Evolutionary conservation across 2,113 vertebrate species (phyloP), one percentile per base, ranked within the genome.

Genomic region (Deroptyus accipitrinus): DNA sequence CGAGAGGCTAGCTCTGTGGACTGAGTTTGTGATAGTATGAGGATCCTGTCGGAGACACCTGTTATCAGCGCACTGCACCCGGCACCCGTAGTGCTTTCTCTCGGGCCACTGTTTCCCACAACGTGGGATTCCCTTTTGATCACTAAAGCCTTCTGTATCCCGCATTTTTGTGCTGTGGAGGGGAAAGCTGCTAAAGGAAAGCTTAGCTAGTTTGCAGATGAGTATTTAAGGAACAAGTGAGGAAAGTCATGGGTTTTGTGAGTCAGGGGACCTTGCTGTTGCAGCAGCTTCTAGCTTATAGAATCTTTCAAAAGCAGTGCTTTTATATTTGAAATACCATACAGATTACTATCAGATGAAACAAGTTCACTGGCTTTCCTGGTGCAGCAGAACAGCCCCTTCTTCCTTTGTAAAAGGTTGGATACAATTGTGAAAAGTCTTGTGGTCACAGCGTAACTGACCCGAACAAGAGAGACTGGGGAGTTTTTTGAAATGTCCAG

Each of bases 11-110:
- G 3, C 39, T 37, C 15, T 31, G 17, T 5, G 61, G 54, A 1
- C n/a, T 15, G 12, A 85, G 30, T 69, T n/a, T 35, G 37, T 18
- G 61, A 10, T 24, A 30, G 33, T 13, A 1, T 31, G 30, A 2
- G 48, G 69, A 39, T 86, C 6, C 52, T 70, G 52, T 35, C 3
- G 18, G 68, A 86, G 82, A n/a, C 92, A 96, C 94, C 91, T 96
- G 96, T 90, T 92, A 85, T 92, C 90, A 83, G 12, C 78, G 51
- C 18, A 1, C 9, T 75, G 35, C 46, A 57, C 55, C 0, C 31
- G 3, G 74, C 84, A 94, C 92, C 90, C 88, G 80, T 74, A 28
- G 61, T 83, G 83, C 68, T 79, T 87, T 79, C 77, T 84, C n/a
- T 51, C 5, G 15, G n/a, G 49, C 44, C 46, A 3, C 66, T 42